These are phyloP conservation scores for Hexactinellida sp. DNA, from an alignment of 37 sponge, comb jelly and placozoan genomes.

Conservation along the genomic window DNA sequence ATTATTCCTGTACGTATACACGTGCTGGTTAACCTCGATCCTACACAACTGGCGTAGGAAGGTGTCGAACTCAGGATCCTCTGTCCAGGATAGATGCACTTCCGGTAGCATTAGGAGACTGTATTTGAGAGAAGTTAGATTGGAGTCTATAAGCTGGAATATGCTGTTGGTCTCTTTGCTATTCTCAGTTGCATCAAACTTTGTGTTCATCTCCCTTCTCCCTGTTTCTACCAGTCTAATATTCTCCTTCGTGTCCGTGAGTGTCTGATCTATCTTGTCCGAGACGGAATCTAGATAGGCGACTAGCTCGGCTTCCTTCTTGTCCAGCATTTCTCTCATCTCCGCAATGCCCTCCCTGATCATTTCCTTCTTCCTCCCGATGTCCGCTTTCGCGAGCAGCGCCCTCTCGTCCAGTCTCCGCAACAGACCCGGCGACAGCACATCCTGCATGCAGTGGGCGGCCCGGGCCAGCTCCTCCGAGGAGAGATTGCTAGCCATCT, in stretches of 20 bases:
- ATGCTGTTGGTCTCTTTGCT: neutral
- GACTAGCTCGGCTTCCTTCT: neutral
- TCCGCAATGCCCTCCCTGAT: neutral
- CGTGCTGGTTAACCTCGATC: constrained; percentile 4
- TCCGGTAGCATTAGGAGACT: neutral
- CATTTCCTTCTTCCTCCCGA: neutral
- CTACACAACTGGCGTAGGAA: neutral
- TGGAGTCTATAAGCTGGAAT: neutral
- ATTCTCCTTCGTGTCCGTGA: neutral
- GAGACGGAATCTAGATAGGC: neutral
- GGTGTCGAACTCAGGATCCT: neutral
- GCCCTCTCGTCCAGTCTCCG: neutral
- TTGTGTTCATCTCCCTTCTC: neutral
- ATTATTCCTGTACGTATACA: neutral
- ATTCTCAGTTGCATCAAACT: neutral
- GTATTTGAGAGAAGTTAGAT: neutral
- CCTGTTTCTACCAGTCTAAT: constrained; percentile 7
- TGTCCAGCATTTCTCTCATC: neutral
- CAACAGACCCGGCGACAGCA: neutral
- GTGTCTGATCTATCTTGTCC: neutral
- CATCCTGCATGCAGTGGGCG: neutral
- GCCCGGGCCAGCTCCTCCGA: neutral
- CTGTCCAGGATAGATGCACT: neutral
- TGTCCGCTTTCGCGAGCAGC: neutral
- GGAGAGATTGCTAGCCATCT: constrained; percentile 12